Evolutionary conservation across 2,113 vertebrate genomes (phyloP), one percentile per base, ranked within the genome.

Genomic region (Gopherus flavomarginatus): DNA sequence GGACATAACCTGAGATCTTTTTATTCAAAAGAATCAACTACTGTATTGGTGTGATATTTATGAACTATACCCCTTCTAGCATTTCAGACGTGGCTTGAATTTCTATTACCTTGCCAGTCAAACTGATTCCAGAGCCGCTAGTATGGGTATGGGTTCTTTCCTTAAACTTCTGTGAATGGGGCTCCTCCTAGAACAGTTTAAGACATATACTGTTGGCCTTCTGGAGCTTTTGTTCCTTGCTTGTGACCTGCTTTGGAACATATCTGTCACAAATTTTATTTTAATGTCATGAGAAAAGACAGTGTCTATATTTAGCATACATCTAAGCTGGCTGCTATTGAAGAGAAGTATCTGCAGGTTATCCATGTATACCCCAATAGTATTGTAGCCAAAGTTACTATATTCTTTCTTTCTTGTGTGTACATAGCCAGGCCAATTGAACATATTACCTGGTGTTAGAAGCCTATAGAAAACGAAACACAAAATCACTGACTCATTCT

Each of bases 271-370:
- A 92, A 54, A 97, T 96, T 97, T 96, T 47, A 85, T 86, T 86
- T 94, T 95, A 96, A 97, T 97, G 97, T 97, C 97, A 97, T 91
- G 94, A 94, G 95, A 94, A 97, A 97, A 97, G 96, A 97, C 96
- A 97, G 96, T 31, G 94, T 83, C 96, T 98, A 97, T 97, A 96
- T 96, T 97, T 98, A 97, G 94, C 83, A 31, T 93, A 24, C 86
- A 57, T 95, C 95, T 97, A 93, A 96, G 90, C 96, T 86, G 94
- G 5, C 29, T 94, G 56, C 91, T 94, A 85, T 62, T 93, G 91
- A 94, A 96, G 35, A 75, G 90, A 83, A 97, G 92, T 97, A 95
- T 87, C 95, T 95, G 94, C 92, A 93, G 95, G 95, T 96, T 93
- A 89, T 90, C 96, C 84, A 72, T 42, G 31, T 88, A 47, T 47